Evolutionary conservation across 2,888 invertebrate genomes (phyloP).

Genomic region (Ceramica pisi): DNA sequence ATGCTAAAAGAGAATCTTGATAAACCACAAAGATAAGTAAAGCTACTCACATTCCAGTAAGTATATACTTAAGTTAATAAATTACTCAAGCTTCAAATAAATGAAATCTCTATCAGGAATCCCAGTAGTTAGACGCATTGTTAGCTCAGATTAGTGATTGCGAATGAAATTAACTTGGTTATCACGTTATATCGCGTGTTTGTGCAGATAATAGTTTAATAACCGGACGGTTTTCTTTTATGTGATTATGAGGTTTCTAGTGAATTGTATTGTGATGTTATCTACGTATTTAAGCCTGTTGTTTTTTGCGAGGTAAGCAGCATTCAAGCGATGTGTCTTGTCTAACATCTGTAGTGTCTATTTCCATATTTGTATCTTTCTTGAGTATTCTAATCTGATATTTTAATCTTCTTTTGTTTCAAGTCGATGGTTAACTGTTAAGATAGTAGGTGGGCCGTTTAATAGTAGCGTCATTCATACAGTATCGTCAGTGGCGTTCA

Average conservation of each 20-base stretch:
- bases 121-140: conserved; percentile 23
- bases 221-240: conserved; percentile 48
- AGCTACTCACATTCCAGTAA: neutral
- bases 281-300: conserved; percentile 8
- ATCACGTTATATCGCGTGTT: conserved; percentile 63
- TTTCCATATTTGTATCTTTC: neutral
- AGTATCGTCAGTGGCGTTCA: neutral
- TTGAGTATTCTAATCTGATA: neutral
- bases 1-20: neutral
- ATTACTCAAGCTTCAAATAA: conserved; percentile 18
- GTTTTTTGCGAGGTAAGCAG: conserved; percentile 6
- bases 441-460: neutral
- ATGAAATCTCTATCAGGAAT: conserved; percentile 13
- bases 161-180: conserved; percentile 48
- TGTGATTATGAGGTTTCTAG: conserved; percentile 44
- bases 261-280: conserved; percentile 39
- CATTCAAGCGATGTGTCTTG: neutral
- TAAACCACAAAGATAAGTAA: conserved; percentile 1
- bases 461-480: neutral
- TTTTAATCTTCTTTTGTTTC: neutral
- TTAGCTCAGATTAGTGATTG: conserved; percentile 42
- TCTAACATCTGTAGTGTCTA: neutral
- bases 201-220: conserved; percentile 55
- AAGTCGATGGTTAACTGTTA: neutral
- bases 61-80: neutral